Percentiles rank a stretch among this genome's conserved stretches.
Conservation (phyloP, 1,140 invertebrate genomes). For the Stenopsyche tienmushanensis region DNA sequence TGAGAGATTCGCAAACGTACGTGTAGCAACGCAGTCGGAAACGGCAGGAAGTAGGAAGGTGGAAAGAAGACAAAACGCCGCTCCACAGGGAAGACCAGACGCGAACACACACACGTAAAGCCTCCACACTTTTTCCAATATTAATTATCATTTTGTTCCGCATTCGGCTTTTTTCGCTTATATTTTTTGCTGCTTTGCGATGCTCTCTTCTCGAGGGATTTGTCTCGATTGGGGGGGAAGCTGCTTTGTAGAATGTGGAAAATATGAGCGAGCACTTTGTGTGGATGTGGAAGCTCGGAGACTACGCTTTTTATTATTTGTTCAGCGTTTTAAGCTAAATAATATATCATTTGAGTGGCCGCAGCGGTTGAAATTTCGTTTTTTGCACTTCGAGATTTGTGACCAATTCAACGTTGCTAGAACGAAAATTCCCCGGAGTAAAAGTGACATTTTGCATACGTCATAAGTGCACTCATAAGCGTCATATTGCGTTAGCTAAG, state of each 20-base stretch:
- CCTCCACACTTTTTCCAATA: constrained; percentile 32
- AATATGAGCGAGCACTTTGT: constrained; percentile 10
- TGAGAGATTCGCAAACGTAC: too few species aligned
- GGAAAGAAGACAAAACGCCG: constrained; percentile 12
- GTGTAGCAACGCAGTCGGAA: neutral
- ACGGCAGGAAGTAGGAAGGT: constrained; percentile 2
- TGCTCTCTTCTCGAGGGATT: constrained; percentile 24
- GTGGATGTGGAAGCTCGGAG: too few species aligned
- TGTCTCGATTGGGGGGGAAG: constrained; percentile 18
- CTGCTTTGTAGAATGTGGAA: constrained; percentile 17
- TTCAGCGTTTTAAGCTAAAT: too few species aligned
- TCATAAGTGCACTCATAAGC: too few species aligned
- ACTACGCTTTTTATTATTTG: neutral
- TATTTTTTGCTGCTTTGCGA: constrained; percentile 25
- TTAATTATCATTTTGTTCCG: constrained; percentile 40
- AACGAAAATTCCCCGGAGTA: too few species aligned
- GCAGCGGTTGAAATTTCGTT: too few species aligned
- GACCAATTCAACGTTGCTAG: too few species aligned
- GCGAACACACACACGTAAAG: constrained; percentile 7
- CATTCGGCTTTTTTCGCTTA: constrained; percentile 26
- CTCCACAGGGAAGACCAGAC: neutral
- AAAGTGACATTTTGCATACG: too few species aligned
- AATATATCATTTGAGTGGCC: too few species aligned
- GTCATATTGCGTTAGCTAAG: too few species aligned
- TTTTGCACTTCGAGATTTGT: too few species aligned